These are phyloP conservation scores for Sinotaia quadrata DNA, from an alignment of 2,888 invertebrate genomes.

Conservation along the genomic window DNA sequence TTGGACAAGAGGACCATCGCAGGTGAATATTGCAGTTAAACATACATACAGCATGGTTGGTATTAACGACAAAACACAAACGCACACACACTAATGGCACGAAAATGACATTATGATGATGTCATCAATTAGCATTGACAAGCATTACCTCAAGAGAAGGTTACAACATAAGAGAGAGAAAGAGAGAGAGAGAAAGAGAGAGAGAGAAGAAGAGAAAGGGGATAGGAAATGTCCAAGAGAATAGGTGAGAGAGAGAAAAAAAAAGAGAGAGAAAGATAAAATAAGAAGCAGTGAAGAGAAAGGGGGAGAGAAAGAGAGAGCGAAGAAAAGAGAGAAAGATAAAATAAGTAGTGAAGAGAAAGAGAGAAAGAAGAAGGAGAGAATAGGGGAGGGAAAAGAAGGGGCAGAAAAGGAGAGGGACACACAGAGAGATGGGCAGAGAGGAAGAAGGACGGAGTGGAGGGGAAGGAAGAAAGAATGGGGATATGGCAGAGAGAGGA, in stretches of 20 bases:
- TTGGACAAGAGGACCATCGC: no score
- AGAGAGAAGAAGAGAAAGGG: background rate
- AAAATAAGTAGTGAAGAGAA: background rate
- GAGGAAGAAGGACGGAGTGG: background rate
- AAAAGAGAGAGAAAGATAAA: background rate
- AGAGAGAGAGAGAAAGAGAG: background rate
- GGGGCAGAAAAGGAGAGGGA: constrained; percentile 11
- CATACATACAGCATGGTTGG: no score
- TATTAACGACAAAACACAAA: no score
- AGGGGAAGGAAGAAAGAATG: background rate
- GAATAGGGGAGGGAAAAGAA: background rate
- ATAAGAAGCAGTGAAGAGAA: background rate
- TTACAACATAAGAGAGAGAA: background rate
- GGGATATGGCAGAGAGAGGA: background rate
- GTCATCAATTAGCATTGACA: no score
- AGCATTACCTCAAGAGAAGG: no score
- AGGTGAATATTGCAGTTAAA: no score
- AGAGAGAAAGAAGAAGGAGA: background rate
- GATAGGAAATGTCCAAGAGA: no score
- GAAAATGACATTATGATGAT: no score
- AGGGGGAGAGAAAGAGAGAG: background rate
- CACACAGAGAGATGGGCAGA: background rate
- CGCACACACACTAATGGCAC: no score
- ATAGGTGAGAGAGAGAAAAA: background rate
- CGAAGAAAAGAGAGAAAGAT: constrained; percentile 9